These are phyloP conservation scores for Spodoptera frugiperda DNA, from an alignment of 1,140 invertebrate species.

Conservation along the genomic window DNA sequence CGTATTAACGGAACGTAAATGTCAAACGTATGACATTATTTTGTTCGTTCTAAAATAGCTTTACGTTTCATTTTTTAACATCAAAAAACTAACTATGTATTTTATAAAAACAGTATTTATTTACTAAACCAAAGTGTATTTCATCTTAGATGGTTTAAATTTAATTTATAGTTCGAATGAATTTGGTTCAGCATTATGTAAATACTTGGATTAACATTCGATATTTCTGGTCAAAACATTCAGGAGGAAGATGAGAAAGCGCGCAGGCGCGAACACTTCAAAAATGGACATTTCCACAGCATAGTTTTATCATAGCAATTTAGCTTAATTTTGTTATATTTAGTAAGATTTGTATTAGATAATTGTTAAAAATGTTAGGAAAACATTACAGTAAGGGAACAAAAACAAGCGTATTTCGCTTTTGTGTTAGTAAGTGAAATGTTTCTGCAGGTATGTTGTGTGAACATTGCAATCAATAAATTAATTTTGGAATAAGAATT, in stretches of 20 bases:
- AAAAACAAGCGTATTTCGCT: slow-evolving; percentile 76
- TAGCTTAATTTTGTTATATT: slow-evolving; percentile 64
- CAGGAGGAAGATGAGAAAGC: background rate
- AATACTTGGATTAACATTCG: background rate
- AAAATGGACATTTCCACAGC: slow-evolving; percentile 54
- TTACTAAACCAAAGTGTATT: background rate
- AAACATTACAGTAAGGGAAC: slow-evolving; percentile 67
- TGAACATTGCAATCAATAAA: slow-evolving; percentile 63
- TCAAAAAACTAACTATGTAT: background rate
- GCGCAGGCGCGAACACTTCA: slow-evolving; percentile 57
- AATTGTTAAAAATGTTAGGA: slow-evolving; percentile 76
- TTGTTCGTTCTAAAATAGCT: background rate
- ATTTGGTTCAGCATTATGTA: too few species aligned
- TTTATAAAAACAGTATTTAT: background rate
- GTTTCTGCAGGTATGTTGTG: slow-evolving; percentile 79
- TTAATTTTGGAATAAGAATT: slow-evolving; percentile 38
- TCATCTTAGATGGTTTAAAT: background rate
- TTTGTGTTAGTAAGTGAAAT: slow-evolving; percentile 80
- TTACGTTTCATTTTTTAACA: too few species aligned
- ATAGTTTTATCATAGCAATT: slow-evolving; percentile 52
- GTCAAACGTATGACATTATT: background rate
- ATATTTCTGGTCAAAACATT: slow-evolving; percentile 46
- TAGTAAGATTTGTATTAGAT: slow-evolving; percentile 60
- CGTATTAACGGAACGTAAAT: background rate
- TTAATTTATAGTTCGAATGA: too few species aligned